These are phyloP conservation scores for Parauchenoglanis punctatus DNA, from an alignment of 2,797 vertebrate genomes.

Conservation along the genomic window DNA sequence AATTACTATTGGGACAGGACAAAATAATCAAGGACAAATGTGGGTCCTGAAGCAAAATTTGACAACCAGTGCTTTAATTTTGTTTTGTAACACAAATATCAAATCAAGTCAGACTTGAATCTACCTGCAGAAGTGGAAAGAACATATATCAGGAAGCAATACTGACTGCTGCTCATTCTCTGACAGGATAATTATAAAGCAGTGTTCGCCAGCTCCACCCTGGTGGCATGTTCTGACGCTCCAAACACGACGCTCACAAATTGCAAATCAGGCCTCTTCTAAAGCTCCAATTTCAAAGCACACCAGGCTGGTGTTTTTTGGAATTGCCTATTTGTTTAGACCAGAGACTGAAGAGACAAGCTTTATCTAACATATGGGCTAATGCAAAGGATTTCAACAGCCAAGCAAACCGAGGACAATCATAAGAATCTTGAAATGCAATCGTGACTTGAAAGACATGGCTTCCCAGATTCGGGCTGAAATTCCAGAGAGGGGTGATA, in stretches of 20 bases:
- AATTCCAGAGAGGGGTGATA: background rate
- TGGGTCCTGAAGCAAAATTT: background rate
- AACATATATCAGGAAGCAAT: constrained; percentile 69
- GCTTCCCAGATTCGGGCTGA: background rate
- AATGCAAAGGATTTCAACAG: background rate
- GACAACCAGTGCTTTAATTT: background rate
- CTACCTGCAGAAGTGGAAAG: constrained; percentile 54
- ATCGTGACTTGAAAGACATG: background rate
- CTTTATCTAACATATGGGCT: background rate
- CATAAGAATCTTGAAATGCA: background rate
- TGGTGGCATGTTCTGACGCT: constrained; percentile 69
- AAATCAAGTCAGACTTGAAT: constrained; percentile 37
- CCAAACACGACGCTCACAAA: constrained; percentile 50
- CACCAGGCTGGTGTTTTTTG: background rate
- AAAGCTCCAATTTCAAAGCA: constrained; percentile 58
- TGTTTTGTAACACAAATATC: background rate
- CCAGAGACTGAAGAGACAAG: background rate
- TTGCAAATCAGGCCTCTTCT: constrained; percentile 49
- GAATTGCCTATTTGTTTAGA: constrained; percentile 28
- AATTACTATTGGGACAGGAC: background rate
- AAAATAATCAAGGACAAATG: constrained; percentile 4
- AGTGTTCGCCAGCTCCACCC: constrained; percentile 60
- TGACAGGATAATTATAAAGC: constrained; percentile 77
- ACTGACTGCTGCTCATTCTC: constrained; percentile 52
- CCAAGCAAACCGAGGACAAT: background rate